Evolutionary conservation across 2,113 vertebrate species (phyloP), one percentile per base, ranked within the genome.

Genomic region (Laticauda colubrina): DNA sequence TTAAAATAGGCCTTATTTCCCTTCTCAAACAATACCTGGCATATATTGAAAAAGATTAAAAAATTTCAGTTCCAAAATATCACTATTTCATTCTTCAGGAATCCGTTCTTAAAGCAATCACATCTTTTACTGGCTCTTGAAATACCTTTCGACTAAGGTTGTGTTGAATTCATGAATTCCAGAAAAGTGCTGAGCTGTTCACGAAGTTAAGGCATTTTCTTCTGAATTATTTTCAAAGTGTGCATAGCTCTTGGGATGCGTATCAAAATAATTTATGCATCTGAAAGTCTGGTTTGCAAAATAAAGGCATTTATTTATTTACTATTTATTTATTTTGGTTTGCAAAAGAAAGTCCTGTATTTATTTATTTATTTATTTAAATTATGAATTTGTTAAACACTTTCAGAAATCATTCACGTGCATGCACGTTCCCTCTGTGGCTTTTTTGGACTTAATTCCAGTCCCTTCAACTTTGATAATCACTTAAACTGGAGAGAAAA

Each of bases 281-380:
- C 14, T 81, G 91, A 20, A 93, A 90, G 45, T 91, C 56, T 91
- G 88, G 56, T 53, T 95, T 94, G 88, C 29, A 94, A 92, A 5
- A 85, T 43, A 93, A 92, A 89, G 90, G 5, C 88, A 48, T 94
- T 20, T 29, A 3, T 26, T 3, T 7, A 75, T 3, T 54, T 95
- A 39, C 64, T 94, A 93, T 64, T 64, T 64, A 59, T 51, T 51
- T 9, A 51, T 51, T 51, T 56, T 18, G 86, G 56, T 53, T 94
- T 94, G 91, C 29, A 94, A 91, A 5, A 69, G 53, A 92, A 92
- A 88, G 90, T 18, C 89, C 45, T 94, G 15, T 29, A 3, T 10
- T 26, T 89, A 61, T 20, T 2, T 23, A 8, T 8, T 1, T 5
- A 61, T 6, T 48, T 95, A 20, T 64, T 88, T 94, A 94, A 90